Conservation (phyloP, 2,113 vertebrate genomes). For the Periophthalmodon schlosseri region DNA sequence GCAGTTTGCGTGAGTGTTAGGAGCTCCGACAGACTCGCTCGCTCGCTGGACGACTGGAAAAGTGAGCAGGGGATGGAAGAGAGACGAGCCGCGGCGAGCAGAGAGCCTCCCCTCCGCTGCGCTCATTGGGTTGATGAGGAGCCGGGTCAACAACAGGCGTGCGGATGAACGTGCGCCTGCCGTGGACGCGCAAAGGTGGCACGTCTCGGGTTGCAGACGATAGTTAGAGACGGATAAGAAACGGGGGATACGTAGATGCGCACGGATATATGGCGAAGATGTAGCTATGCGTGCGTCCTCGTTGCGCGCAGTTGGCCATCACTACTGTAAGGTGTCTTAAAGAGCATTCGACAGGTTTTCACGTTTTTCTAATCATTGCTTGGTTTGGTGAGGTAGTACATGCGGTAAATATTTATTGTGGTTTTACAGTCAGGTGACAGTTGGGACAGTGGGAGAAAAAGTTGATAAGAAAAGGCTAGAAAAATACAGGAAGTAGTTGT, state of each 20-base stretch:
- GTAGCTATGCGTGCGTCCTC: too few relatives aligned
- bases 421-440: too few relatives aligned
- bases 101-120: slow-evolving; percentile 88
- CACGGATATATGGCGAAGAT: slow-evolving; percentile 15
- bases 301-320: slow-evolving; percentile 26
- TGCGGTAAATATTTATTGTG: too few relatives aligned
- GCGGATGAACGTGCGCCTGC: slow-evolving; percentile 77
- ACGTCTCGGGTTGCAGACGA: slow-evolving; percentile 24
- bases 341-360: too few relatives aligned
- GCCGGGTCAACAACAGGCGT: slow-evolving; percentile 89
- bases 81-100: slow-evolving; percentile 69
- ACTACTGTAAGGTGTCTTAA: slow-evolving; percentile 23
- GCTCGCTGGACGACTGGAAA: slow-evolving; percentile 85
- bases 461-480: too few relatives aligned
- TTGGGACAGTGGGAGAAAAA: too few relatives aligned
- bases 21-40: slow-evolving; percentile 82
- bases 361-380: too few relatives aligned
- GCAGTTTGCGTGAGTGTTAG: slow-evolving; percentile 31
- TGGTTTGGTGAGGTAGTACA: too few relatives aligned
- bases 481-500: too few relatives aligned
- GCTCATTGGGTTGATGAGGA: slow-evolving; percentile 93
- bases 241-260: slow-evolving; percentile 7
- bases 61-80: slow-evolving; percentile 82
- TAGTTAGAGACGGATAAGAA: slow-evolving; percentile 1
- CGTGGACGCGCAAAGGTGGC: slow-evolving; percentile 62